Evolutionary conservation across 2,113 vertebrate genomes (phyloP), one percentile per base, ranked within the genome.

Genomic region (Aptenodytes patagonicus): DNA sequence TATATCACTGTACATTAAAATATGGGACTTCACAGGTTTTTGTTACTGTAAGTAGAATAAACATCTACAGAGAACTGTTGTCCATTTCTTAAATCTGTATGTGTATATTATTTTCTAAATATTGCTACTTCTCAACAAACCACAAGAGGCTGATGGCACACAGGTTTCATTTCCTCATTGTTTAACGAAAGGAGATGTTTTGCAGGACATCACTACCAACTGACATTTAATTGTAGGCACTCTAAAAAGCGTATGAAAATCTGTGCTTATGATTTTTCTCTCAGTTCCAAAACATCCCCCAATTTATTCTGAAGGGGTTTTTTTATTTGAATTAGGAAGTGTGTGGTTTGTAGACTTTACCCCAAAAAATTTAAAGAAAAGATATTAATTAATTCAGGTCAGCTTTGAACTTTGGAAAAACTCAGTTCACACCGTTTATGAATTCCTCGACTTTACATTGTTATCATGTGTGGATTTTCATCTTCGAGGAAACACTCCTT

Each of bases 1-100:
- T 98, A 91, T 97, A 97, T 98, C 93, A 95, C 96, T 98, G 98
- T 98, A 98, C 96, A 97, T 98, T 96, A 90, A 96, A 97, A 97
- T 93, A 95, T 52, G 96, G 83, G 92, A 96, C 97, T 97, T 96
- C 89, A 95, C 96, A 98, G 96, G 93, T 97, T 98, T 98, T 98
- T 98, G 98, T 98, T 98, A 98, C 98, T 98, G 95, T 97, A 97
- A 97, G 97, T 97, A 98, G 98, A 98, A 98, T 98, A 98, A 98
- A 98, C 95, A 97, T 84, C 98, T 97, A 94, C 96, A 89, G 92
- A 95, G 92, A 95, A 49, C 83, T 79, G 68, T 78, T 90, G 97
- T 87, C 79, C 79, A 31, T 84, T 55, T 94, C 72, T 87, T 58
- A 81, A 47, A 72, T 73, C 29, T 73, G 29, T 42, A 3, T 14